A percentile compares a stretch with the other conserved stretches of the same genome.
Conservation (phyloP, 2,113 vertebrate genomes). For the Muntiacus reevesi region DNA sequence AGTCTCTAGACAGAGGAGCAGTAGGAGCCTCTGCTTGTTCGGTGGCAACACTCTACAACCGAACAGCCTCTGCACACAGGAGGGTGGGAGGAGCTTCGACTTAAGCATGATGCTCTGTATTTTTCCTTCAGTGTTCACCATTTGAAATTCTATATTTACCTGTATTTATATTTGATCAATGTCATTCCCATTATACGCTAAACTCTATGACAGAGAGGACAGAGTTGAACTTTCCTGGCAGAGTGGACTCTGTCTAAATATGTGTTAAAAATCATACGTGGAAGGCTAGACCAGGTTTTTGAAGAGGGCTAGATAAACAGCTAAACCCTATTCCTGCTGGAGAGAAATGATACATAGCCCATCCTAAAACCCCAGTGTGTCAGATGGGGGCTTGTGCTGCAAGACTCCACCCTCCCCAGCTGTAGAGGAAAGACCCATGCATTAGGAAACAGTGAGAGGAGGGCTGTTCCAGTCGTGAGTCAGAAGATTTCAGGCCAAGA, state of each 20-base stretch:
- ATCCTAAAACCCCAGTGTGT: neutral
- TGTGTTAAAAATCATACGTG: neutral
- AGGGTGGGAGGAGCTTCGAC: neutral
- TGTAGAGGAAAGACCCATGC: neutral
- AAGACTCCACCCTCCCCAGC: neutral
- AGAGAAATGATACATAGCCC: neutral
- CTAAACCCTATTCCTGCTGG: neutral
- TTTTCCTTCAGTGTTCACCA: neutral
- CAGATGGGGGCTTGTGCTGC: neutral
- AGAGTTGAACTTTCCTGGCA: neutral
- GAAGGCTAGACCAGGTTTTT: neutral
- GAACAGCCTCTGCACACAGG: neutral
- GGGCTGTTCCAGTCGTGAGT: neutral
- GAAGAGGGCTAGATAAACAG: neutral
- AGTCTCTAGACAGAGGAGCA: neutral
- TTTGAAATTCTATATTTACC: neutral
- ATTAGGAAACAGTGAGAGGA: neutral
- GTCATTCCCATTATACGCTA: neutral
- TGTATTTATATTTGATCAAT: neutral
- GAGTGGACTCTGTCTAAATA: neutral
- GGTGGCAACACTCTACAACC: accelerated
- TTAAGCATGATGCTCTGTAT: neutral
- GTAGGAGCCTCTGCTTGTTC: neutral
- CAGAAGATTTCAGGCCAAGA: neutral
- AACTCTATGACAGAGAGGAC: neutral